Evolutionary conservation across 2,113 vertebrate genomes (phyloP), one percentile per base, ranked within the genome.

Genomic region (Dicaeum eximium): DNA sequence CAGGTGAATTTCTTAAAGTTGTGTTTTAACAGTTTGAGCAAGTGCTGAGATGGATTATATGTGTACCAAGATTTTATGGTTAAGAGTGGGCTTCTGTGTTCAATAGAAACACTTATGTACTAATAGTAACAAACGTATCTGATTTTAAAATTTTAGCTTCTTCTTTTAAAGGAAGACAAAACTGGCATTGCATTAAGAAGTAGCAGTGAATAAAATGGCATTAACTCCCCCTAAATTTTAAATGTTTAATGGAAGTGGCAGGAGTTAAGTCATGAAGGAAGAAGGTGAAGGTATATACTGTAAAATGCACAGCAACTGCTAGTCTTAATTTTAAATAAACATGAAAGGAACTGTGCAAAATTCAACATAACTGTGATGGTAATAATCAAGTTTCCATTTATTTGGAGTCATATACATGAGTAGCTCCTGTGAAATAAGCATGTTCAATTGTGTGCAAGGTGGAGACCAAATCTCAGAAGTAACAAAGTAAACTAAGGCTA

Each of bases 371-470:
- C 22, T 57, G 85, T 40, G 1, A 1, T n/a, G 48, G 25, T 60
- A 61, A 48, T 70, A 84, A 88, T 54, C 17, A 61, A 47, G 30
- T 72, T 72, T 79, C 13, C 57, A 37, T 47, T 17, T 81, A 53
- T 87, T 69, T 67, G 54, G 54, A 35, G 31, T 51, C 22, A 18
- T 40, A 30, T 28, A 31, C 21, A 6, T n/a, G 31, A 61, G 37
- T 53, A 69, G 28, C 69, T 64, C 40, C 24, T 10, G 1, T 5
- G 4, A 72, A 87, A 80, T 69, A 82, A 75, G 31, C 14, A 15
- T 0, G 0, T 80, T 86, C 31, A 65, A 1, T 53, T 66, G 7
- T 70, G 42, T 86, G 50, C 50, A 38, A 3, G 40, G 40, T 14
- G 77, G 70, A 75, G 57, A 60, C 53, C 19, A 37, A 58, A 31